Evolutionary conservation across 2,797 vertebrate genomes (phyloP), one percentile per base, ranked within the genome.

Genomic region (Helostoma temminkii): DNA sequence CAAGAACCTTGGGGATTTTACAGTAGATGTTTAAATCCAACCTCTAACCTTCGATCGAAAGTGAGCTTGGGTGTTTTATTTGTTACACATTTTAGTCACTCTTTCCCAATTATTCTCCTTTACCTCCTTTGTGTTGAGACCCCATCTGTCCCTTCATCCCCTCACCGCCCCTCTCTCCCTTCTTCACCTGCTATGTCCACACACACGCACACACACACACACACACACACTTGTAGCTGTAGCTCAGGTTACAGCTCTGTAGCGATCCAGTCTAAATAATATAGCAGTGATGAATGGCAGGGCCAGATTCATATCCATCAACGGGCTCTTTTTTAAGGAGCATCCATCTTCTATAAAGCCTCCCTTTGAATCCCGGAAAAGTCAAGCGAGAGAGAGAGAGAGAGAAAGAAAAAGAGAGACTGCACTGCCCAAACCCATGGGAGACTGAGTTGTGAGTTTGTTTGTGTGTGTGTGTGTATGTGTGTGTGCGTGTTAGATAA

Each of bases 241-340:
- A 68, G 89, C 96, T 97, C 96, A 94, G 94, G 96, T 98, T 97
- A 97, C 97, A 96, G 96, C 96, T 97, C 95, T 97, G 96, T 96
- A 95, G 94, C 91, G 95, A 84, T 85, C 95, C 96, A 96, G 96
- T 98, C 96, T 97, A 98, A 98, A 98, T 98, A 98, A 98, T 96
- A 97, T 96, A 96, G 96, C 94, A 95, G 96, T 98, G 97, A 99
- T 97, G 96, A 97, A 99, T 96, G 96, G 96, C 92, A 93, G 93
- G 94, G 95, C 91, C 92, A 95, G 95, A 95, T 95, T 95, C 89
- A 95, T 96, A 96, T 96, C 96, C 95, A 95, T 97, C 97, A 99
- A 96, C 96, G 91, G 95, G 95, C 81, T 77, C 58, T 81, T 90
- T 90, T 89, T 89, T 86, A 85, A 88, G 85, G 77, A 80, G 84